Percentiles rank a stretch among this genome's conserved stretches.
Conservation (phyloP, 2,113 vertebrate genomes). For the Reinhardtius hippoglossoides region DNA sequence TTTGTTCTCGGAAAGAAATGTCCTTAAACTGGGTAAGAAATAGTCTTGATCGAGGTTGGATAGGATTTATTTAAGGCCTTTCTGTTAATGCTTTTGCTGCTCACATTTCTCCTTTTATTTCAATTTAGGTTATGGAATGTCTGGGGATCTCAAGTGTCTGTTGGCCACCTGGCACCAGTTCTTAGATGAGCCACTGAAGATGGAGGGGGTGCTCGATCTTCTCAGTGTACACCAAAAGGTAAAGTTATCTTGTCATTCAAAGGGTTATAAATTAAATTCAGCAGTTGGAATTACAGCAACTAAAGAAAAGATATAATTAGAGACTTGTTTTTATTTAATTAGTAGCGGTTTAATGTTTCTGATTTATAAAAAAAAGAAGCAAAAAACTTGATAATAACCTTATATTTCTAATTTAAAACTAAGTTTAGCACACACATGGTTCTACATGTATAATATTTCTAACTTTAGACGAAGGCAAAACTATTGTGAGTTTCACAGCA, state of each 20-base stretch:
- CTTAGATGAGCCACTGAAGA: constrained; percentile 72
- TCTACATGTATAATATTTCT: no score
- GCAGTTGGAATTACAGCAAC: no score
- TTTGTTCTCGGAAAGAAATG: constrained; percentile 79
- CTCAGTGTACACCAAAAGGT: constrained; percentile 86
- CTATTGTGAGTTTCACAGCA: no score
- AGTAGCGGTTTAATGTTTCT: no score
- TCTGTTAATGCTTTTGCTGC: neutral
- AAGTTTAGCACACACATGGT: no score
- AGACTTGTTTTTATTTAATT: no score
- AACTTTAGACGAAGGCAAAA: no score
- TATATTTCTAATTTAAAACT: no score
- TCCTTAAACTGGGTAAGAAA: constrained; percentile 87
- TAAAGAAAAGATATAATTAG: no score
- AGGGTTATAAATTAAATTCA: neutral
- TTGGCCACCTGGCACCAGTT: constrained; percentile 79
- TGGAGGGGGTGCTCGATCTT: constrained; percentile 83
- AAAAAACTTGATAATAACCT: no score
- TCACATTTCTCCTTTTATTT: neutral
- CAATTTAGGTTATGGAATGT: constrained; percentile 86
- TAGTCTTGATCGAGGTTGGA: neutral
- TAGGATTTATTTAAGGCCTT: neutral
- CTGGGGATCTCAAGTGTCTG: constrained; percentile 86
- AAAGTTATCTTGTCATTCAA: constrained; percentile 5
- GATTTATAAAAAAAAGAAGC: no score